Conservation (phyloP, 2,797 vertebrate genomes). For the Mus minutoides region DNA sequence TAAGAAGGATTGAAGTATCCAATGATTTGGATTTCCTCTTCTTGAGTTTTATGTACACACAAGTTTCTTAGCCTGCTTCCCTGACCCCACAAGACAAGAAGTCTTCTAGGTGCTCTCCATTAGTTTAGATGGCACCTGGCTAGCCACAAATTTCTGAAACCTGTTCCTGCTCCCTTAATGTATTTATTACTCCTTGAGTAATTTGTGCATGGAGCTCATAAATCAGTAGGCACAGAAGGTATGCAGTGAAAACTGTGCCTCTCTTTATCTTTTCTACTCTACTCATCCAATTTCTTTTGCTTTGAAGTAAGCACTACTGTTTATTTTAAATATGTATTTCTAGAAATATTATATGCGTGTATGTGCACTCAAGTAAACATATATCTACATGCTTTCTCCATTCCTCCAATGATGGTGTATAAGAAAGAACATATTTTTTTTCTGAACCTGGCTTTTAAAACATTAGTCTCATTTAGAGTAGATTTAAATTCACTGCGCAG, state of each 20-base stretch:
- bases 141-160: background rate
- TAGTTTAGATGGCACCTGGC: background rate
- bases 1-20: too few relatives aligned
- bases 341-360: background rate
- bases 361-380: too few relatives aligned
- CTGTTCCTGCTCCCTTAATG: background rate
- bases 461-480: background rate
- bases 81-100: background rate
- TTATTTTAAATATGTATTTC: background rate
- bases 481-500: background rate
- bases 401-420: background rate
- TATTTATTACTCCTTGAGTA: background rate
- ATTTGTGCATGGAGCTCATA: background rate
- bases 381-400: background rate
- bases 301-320: background rate
- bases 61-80: too few relatives aligned
- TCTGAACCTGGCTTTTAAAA: background rate
- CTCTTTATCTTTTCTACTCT: background rate
- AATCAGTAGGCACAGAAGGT: background rate
- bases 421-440: background rate
- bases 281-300: background rate
- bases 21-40: too few relatives aligned
- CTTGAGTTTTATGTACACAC: too few relatives aligned
- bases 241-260: background rate
- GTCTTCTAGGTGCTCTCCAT: background rate